These are phyloP conservation scores for Pteronura brasiliensis DNA, from an alignment of 2,113 vertebrate species.

Conservation along the genomic window DNA sequence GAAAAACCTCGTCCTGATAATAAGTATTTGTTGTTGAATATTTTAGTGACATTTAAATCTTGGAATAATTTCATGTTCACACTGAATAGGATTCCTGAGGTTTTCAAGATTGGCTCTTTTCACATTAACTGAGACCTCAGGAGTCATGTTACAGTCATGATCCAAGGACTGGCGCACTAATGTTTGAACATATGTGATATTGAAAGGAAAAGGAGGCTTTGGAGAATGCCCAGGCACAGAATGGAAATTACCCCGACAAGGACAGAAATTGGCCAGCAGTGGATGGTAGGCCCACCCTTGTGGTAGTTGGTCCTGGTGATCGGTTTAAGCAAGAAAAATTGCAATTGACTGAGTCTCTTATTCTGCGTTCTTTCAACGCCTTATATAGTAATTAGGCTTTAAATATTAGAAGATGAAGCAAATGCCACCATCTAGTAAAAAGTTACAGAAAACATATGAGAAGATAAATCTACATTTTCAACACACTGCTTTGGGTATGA, in stretches of 20 bases:
- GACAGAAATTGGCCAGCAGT: background rate
- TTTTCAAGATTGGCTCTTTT: background rate
- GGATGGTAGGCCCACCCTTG: background rate
- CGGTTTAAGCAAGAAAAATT: background rate
- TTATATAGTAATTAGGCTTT: conserved; percentile 39
- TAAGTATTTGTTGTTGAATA: conserved; percentile 2
- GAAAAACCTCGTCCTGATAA: background rate
- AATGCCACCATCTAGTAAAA: background rate
- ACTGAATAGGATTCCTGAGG: background rate
- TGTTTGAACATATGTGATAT: background rate
- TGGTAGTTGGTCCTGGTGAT: background rate
- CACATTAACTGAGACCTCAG: background rate
- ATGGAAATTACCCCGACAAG: background rate
- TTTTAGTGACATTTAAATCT: conserved; percentile 9
- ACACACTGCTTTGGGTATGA: background rate
- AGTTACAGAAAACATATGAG: conserved; percentile 57
- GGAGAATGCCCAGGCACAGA: background rate
- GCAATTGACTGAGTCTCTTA: background rate
- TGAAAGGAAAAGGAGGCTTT: background rate
- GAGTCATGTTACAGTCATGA: background rate
- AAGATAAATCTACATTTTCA: conserved; percentile 63
- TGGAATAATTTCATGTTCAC: background rate
- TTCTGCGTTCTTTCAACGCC: background rate
- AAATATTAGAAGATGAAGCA: conserved; percentile 49
- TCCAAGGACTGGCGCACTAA: background rate